A percentile compares a stretch with the other conserved stretches of the same genome.
phyloP scores from a whole-genome alignment of 2,888 invertebrate species.

The Hemistola chrysoprasaria region DNA sequence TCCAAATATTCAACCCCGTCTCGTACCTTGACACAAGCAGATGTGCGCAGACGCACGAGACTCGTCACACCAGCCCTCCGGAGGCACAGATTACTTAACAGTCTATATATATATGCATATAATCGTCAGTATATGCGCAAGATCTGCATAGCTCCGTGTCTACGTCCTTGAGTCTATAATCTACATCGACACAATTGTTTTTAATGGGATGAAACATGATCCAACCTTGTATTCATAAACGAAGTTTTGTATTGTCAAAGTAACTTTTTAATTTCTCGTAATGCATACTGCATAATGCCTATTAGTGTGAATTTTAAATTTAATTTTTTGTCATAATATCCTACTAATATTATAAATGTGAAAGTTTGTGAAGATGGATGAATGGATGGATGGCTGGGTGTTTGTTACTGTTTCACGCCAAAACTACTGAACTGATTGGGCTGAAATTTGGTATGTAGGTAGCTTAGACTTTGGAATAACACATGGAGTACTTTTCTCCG shows the following conservation, averaged over 20 bases:
- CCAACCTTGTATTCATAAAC: slow-evolving; percentile 8
- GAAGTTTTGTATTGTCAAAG: background rate
- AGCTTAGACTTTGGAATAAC: too few species aligned
- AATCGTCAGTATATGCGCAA: slow-evolving; percentile 23
- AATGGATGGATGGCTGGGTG: too few species aligned
- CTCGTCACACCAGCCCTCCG: slow-evolving; percentile 41
- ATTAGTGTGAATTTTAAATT: too few species aligned
- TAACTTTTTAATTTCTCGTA: too few species aligned
- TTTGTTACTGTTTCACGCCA: too few species aligned
- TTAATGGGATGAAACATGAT: slow-evolving; percentile 18
- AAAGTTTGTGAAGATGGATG: too few species aligned
- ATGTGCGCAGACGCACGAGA: slow-evolving; percentile 59
- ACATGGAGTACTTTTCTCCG: too few species aligned
- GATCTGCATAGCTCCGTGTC: slow-evolving; percentile 9
- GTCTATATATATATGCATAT: background rate
- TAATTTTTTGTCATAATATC: too few species aligned
- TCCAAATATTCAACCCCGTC: slow-evolving; percentile 35
- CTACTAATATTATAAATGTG: too few species aligned
- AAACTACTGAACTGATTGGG: too few species aligned
- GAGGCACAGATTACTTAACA: background rate
- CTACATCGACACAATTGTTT: slow-evolving; percentile 22
- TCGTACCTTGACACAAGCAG: slow-evolving; percentile 60
- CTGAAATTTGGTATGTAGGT: too few species aligned
- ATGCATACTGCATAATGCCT: too few species aligned
- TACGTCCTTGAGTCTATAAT: slow-evolving; percentile 14